A percentile compares a stretch with the other conserved stretches of the same genome.
phyloP scores from a whole-genome alignment of 1,140 invertebrate genomes.

The Drosophila watanabei region DNA sequence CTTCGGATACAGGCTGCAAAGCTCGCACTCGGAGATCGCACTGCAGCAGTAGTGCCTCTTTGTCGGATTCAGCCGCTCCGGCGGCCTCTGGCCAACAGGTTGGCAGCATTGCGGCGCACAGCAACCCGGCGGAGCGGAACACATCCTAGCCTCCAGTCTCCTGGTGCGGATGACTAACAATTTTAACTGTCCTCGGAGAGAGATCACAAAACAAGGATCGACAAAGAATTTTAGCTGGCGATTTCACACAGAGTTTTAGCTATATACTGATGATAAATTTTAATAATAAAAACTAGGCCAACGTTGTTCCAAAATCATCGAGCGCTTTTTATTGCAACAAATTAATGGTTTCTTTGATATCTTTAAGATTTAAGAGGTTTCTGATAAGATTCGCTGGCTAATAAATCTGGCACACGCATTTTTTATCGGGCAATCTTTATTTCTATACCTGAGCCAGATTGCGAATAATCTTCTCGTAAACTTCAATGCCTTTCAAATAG shows the following conservation, averaged over 20 bases:
- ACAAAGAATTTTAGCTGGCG: background rate
- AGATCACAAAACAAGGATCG: background rate
- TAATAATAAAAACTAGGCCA: background rate
- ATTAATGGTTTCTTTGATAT: background rate
- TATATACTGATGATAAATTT: background rate
- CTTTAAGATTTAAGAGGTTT: background rate
- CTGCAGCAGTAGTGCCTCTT: slow-evolving; percentile 14
- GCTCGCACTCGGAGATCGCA: background rate
- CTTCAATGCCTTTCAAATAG: slow-evolving; percentile 90
- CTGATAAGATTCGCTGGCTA: background rate
- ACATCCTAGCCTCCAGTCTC: background rate
- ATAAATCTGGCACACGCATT: background rate
- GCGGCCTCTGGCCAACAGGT: background rate
- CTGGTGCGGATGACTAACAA: background rate
- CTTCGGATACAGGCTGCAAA: background rate
- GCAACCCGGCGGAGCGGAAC: background rate
- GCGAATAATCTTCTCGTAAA: slow-evolving; percentile 89
- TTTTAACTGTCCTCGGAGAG: background rate
- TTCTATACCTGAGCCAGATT: slow-evolving; percentile 86
- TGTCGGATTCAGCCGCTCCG: background rate
- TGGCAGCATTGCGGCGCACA: background rate
- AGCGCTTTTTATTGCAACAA: background rate
- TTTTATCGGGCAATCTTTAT: slow-evolving; percentile 1
- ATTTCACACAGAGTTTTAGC: background rate
- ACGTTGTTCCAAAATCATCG: background rate